phyloP scores from a whole-genome alignment of 2,797 vertebrate species.

The Carapus acus region DNA sequence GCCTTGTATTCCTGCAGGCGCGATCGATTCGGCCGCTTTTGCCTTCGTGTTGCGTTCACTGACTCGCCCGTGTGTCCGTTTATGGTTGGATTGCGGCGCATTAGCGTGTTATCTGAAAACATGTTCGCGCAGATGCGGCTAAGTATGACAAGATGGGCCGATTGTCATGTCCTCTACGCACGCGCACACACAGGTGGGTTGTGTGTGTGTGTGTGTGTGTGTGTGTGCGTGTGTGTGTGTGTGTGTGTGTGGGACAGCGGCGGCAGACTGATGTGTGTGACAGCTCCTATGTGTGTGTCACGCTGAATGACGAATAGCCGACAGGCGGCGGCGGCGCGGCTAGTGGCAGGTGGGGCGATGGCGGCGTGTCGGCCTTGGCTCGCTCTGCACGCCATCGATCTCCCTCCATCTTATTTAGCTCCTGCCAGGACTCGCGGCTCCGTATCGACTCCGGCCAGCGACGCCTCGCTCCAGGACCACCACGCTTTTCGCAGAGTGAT shows the following conservation, averaged over 20 bases:
- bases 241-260: neutral
- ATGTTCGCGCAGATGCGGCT: neutral
- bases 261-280: slow-evolving; percentile 1
- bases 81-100: slow-evolving; percentile 7
- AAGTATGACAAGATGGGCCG: neutral
- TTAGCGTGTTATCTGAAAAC: too few relatives aligned
- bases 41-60: slow-evolving; percentile 24
- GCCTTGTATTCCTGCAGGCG: slow-evolving; percentile 37
- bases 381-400: slow-evolving; percentile 53
- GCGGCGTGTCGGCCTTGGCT: slow-evolving; percentile 34
- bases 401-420: slow-evolving; percentile 62
- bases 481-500: too few relatives aligned
- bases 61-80: slow-evolving; percentile 1
- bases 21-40: slow-evolving; percentile 45
- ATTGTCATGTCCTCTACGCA: slow-evolving; percentile 1
- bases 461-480: slow-evolving; percentile 36
- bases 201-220: slow-evolving; percentile 10
- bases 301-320: slow-evolving; percentile 45
- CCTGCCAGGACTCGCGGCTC: slow-evolving; percentile 64
- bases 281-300: slow-evolving; percentile 22
- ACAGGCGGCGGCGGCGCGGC: slow-evolving; percentile 31
- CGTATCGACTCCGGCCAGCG: slow-evolving; percentile 61
- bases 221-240: neutral
- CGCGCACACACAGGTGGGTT: slow-evolving; percentile 15
- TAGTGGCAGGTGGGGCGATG: slow-evolving; percentile 45